Evolutionary conservation across 1,140 invertebrate genomes (phyloP).

Genomic region (Drosophila oshimai): DNA sequence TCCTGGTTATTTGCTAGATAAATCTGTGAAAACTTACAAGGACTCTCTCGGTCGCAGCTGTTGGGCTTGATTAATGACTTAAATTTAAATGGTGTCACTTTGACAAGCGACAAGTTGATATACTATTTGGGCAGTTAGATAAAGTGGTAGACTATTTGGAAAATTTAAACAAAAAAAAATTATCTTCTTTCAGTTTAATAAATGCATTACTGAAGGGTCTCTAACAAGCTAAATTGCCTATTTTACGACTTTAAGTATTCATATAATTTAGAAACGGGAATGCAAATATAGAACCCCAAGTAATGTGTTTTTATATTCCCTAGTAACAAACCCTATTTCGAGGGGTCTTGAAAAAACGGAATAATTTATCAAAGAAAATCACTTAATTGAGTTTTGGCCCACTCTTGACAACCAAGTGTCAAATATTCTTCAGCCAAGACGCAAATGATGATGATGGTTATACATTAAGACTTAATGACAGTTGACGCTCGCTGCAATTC

Average conservation of each 20-base stretch:
- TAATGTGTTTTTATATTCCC: not conserved
- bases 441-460: slow-evolving; percentile 53
- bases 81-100: slow-evolving; percentile 19
- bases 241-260: too few relatives aligned
- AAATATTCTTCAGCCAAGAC: slow-evolving; percentile 22
- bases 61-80: slow-evolving; percentile 24
- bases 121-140: not conserved
- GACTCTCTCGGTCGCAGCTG: slow-evolving; percentile 2
- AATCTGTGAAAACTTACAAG: slow-evolving; percentile 29
- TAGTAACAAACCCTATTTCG: not conserved
- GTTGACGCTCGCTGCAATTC: slow-evolving; percentile 50
- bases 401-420: slow-evolving; percentile 24
- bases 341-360: not conserved
- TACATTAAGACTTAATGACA: slow-evolving; percentile 66
- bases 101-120: slow-evolving; percentile 27
- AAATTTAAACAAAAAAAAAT: too few relatives aligned
- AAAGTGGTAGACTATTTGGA: not conserved
- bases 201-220: too few relatives aligned
- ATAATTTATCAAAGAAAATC: slow-evolving; percentile 27
- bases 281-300: not conserved
- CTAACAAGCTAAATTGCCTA: too few relatives aligned
- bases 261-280: too few relatives aligned
- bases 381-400: slow-evolving; percentile 46
- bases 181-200: too few relatives aligned
- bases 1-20: slow-evolving; percentile 23